Evolutionary conservation across 2,888 invertebrate genomes (phyloP), one percentile per base, ranked within the genome.

Genomic region (Maniola hyperantus): DNA sequence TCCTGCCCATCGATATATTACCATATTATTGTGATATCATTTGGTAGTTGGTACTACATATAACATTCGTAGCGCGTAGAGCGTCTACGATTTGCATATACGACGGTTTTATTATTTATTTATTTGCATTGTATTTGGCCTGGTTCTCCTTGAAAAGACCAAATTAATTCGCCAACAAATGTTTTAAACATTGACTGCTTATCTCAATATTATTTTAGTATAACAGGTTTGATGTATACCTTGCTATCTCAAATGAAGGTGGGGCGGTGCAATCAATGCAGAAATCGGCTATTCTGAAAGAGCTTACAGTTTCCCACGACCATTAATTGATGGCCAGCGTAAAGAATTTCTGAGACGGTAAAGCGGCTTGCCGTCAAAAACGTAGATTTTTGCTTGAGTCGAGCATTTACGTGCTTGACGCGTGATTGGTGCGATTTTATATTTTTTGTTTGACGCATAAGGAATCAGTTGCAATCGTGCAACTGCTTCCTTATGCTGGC

Each of bases 41-140:
- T 48, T 18, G 18, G 10, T 48, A 48, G 8, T 46, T 7, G 8
- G 46, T 46, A 42, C 7, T 8, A 18, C n/a, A n/a, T 15, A 15
- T 18, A 15, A 48, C 18, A 48, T 48, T 48, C 65, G 72, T 73
- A 73, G 67, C 71, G 76, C 75, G 73, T 71, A 73, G 68, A 70
- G 70, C 66, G 64, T 68, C 54, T 71, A 50, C 51, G 44, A 74
- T 76, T 75, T 67, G 67, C 76, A 74, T 75, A 71, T 64, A 57
- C 11, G 26, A 11, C 34, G 33, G 8, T 53, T 53, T 53, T 62
- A 53, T 42, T 62, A 42, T 62, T 39, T 36, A 53, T 20, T 53
- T 42, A 53, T 42, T 26, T 62, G 13, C 18, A 53, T 62, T 54
- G 54, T 54, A 10, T 54, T 54, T 34, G 4, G 15, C 5, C 7